Evolutionary conservation across 2,113 vertebrate species (phyloP).

Genomic region (Oryzias woworae): DNA sequence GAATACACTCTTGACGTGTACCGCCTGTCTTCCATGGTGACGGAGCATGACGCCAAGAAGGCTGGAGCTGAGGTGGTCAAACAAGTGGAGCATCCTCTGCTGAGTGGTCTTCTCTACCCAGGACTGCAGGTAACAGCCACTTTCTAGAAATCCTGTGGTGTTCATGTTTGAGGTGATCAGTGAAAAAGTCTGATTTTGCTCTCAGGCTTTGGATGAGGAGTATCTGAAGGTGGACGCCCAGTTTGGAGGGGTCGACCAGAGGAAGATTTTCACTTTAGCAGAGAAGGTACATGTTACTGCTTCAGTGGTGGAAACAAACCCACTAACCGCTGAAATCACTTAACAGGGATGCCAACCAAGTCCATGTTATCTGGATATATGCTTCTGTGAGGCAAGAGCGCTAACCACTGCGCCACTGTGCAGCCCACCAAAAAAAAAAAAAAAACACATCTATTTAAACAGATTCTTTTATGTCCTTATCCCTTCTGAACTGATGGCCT

Average conservation of each 20-base stretch:
- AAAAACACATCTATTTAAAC: too few relatives aligned
- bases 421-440: too few relatives aligned
- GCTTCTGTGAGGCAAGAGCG: too few relatives aligned
- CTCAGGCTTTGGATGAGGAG: constrained; percentile 94
- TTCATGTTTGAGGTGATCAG: not conserved
- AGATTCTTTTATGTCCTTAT: too few relatives aligned
- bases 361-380: too few relatives aligned
- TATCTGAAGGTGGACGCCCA: constrained; percentile 96
- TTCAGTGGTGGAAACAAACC: not conserved
- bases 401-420: too few relatives aligned
- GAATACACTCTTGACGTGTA: constrained; percentile 97
- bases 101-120: constrained; percentile 96
- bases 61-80: constrained; percentile 97
- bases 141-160: not conserved
- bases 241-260: constrained; percentile 96
- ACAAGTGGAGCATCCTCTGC: constrained; percentile 94
- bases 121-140: constrained; percentile 85
- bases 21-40: constrained; percentile 90
- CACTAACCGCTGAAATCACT: too few relatives aligned
- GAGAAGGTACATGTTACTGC: constrained; percentile 84
- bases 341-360: too few relatives aligned
- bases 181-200: not conserved
- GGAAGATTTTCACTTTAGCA: constrained; percentile 97
- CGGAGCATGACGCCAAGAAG: constrained; percentile 96
- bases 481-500: too few relatives aligned